These are phyloP conservation scores for Pemphredon lugubris DNA, from an alignment of 2,888 invertebrate genomes.

Conservation along the genomic window DNA sequence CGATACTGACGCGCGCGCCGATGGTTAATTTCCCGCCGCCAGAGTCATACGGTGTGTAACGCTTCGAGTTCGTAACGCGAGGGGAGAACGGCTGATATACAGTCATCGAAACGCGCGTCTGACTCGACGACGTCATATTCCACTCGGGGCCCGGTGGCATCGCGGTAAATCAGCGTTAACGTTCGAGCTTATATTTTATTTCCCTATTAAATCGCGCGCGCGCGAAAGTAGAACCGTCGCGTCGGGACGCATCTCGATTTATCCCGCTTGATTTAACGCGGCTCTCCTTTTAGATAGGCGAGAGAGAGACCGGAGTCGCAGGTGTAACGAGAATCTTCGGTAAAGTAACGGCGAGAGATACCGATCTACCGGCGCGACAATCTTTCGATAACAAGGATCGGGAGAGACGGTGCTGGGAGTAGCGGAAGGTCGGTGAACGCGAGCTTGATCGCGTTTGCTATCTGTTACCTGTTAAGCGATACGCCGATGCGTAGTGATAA, in stretches of 20 bases:
- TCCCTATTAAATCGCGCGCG: constrained; percentile 24
- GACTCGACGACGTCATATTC: constrained; percentile 43
- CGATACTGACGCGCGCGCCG: too few species aligned
- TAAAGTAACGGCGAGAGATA: constrained; percentile 52
- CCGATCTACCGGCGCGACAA: constrained; percentile 61
- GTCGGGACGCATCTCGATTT: constrained; percentile 27
- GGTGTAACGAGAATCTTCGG: constrained; percentile 33
- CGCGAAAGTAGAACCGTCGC: background rate
- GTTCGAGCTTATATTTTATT: constrained; percentile 38
- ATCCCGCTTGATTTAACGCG: constrained; percentile 30
- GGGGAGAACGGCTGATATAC: too few species aligned
- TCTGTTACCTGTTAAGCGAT: constrained; percentile 34
- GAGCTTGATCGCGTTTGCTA: constrained; percentile 24
- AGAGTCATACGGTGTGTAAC: too few species aligned
- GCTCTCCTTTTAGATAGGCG: constrained; percentile 23
- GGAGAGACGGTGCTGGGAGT: constrained; percentile 29
- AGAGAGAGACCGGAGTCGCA: constrained; percentile 27
- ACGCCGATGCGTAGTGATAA: constrained; percentile 55
- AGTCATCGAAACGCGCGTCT: constrained; percentile 16
- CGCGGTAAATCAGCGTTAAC: background rate
- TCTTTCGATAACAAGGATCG: constrained; percentile 57
- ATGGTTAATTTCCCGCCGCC: too few species aligned
- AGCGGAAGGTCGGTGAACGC: constrained; percentile 32
- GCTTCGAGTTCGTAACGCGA: too few species aligned
- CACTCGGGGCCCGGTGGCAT: constrained; percentile 7